Conservation (phyloP, 2,888 invertebrate species). For the Rhimphoctona megacephalus region DNA sequence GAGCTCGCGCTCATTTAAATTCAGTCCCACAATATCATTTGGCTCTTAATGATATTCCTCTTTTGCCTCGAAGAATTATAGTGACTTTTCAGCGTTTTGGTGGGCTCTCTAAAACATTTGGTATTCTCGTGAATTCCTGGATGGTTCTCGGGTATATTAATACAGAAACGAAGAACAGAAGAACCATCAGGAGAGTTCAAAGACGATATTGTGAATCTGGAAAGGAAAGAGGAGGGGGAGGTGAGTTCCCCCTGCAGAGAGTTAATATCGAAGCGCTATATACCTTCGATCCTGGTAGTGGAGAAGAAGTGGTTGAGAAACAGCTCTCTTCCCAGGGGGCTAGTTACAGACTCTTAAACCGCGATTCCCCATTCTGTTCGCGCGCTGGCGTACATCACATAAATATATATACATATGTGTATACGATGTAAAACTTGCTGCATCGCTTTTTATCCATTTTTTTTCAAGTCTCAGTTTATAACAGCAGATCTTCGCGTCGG, state of each 20-base stretch:
- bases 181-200: constrained; percentile 11
- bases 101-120: constrained; percentile 46
- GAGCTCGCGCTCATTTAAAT: constrained; percentile 40
- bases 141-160: constrained; percentile 28
- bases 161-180: constrained; percentile 32
- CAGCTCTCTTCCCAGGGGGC: constrained; percentile 71
- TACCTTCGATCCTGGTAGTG: constrained; percentile 57
- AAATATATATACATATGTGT: constrained; percentile 1
- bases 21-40: constrained; percentile 43
- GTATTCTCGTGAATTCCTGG: constrained; percentile 61
- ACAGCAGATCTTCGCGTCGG: constrained; percentile 21
- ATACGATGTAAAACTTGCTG: constrained; percentile 20
- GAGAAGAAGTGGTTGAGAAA: constrained; percentile 69
- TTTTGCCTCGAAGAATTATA: constrained; percentile 34
- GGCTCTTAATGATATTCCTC: constrained; percentile 48
- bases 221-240: constrained; percentile 22
- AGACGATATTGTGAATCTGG: constrained; percentile 41
- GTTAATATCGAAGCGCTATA: constrained; percentile 58
- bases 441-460: constrained; percentile 14
- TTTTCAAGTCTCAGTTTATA: constrained; percentile 14
- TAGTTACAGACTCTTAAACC: constrained; percentile 68
- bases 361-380: constrained; percentile 63
- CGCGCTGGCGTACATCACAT: constrained; percentile 39
- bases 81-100: constrained; percentile 22
- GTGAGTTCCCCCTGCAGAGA: constrained; percentile 61